Conservation (phyloP, 2,797 vertebrate species). For the Otus scops region DNA sequence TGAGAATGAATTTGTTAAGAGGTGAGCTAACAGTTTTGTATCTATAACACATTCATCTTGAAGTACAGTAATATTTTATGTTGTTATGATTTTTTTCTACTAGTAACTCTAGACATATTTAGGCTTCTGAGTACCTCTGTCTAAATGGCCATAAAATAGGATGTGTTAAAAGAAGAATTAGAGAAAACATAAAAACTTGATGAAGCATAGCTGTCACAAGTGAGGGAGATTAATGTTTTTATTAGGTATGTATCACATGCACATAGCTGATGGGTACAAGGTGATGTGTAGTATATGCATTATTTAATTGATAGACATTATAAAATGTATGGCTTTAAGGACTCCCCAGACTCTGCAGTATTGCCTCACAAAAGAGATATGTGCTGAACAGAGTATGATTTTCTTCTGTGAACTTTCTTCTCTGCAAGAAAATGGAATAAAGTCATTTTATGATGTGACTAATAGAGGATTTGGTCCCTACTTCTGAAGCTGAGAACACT, state of each 20-base stretch:
- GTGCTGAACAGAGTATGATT: neutral
- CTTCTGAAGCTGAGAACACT: neutral
- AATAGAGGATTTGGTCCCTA: neutral
- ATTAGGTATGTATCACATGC: neutral
- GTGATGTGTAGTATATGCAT: neutral
- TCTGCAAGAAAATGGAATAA: neutral
- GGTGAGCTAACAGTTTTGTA: constrained; percentile 6
- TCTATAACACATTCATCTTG: neutral
- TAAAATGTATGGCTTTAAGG: neutral
- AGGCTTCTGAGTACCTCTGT: neutral
- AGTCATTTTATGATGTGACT: neutral
- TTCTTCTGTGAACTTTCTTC: neutral
- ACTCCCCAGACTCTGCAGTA: neutral
- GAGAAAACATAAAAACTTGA: neutral
- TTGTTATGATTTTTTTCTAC: neutral
- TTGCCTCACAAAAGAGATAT: neutral
- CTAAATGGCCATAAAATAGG: neutral
- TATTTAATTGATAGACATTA: neutral
- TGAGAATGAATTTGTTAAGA: constrained; percentile 41
- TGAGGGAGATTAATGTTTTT: neutral
- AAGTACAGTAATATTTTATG: neutral
- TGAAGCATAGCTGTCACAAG: neutral
- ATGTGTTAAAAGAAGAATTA: neutral
- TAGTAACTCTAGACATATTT: neutral
- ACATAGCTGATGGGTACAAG: neutral